Conservation (phyloP, 2,797 vertebrate genomes). For the Scolopax rusticola region DNA sequence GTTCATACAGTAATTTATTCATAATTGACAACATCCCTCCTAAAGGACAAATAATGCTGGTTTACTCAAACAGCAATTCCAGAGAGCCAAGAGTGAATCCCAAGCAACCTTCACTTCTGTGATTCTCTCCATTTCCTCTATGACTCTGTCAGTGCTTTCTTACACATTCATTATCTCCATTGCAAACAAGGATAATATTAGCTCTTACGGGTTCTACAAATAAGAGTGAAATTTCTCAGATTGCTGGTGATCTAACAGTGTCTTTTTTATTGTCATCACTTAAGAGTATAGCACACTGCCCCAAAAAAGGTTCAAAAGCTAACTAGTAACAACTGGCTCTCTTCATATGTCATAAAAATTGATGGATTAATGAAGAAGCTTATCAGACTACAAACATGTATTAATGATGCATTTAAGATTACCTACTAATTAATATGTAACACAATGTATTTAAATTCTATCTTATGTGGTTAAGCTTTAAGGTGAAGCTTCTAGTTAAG, state of each 20-base stretch:
- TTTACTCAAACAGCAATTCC: background rate
- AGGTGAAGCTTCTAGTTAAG: background rate
- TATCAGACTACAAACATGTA: background rate
- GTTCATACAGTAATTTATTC: background rate
- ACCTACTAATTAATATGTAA: background rate
- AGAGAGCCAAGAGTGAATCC: background rate
- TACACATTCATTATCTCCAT: background rate
- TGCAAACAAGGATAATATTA: background rate
- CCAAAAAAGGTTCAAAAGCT: background rate
- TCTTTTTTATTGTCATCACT: background rate
- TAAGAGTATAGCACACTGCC: background rate
- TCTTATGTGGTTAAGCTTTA: background rate
- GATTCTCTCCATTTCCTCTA: background rate
- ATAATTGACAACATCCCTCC: background rate
- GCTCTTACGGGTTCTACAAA: background rate
- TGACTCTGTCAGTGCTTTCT: background rate
- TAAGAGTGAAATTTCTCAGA: background rate
- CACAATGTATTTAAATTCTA: background rate
- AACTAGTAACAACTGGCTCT: background rate
- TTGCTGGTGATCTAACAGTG: background rate
- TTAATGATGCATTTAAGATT: background rate
- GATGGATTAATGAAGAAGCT: background rate
- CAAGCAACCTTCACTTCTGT: background rate
- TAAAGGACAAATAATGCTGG: background rate
- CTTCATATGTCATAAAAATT: rapidly evolving